Evolutionary conservation across 2,113 vertebrate species (phyloP).

Genomic region (Nyctereutes procyonoides): DNA sequence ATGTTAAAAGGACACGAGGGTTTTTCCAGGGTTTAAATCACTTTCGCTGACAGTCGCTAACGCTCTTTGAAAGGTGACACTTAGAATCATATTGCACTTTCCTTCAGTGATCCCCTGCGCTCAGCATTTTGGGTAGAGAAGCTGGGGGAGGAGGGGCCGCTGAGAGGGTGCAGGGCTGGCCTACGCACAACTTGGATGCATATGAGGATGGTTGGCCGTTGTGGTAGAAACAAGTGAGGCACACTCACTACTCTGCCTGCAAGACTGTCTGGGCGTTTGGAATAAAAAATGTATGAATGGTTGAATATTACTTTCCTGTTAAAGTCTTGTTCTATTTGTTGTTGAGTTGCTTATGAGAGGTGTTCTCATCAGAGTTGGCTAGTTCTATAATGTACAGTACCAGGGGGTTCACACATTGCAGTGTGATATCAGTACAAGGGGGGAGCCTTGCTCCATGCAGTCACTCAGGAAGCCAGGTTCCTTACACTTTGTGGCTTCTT

Average conservation of each 20-base stretch:
- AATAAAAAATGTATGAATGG: not conserved
- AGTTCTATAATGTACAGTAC: not conserved
- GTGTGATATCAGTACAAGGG: not conserved
- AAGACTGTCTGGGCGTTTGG: not conserved
- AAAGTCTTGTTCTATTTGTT: not conserved
- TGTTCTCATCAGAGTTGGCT: not conserved
- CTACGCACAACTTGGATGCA: not conserved
- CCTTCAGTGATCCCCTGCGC: not conserved
- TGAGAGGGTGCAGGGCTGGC: not conserved
- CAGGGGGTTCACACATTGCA: not conserved
- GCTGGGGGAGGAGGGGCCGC: not conserved
- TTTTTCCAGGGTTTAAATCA: slow-evolving; percentile 62
- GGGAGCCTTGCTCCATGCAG: not conserved
- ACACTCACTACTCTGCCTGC: not conserved
- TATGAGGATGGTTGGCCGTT: not conserved
- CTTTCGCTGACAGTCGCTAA: slow-evolving; percentile 56
- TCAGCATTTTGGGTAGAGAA: not conserved
- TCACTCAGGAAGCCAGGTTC: not conserved
- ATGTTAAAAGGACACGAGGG: slow-evolving; percentile 71
- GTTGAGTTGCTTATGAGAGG: not conserved
- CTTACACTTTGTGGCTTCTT: not conserved
- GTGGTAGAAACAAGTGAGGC: not conserved
- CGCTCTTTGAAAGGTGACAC: slow-evolving; percentile 75
- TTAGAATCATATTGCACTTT: slow-evolving; percentile 68
- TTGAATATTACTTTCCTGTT: not conserved